Base-by-base conservation (phyloP, 2,113 vertebrate genomes). In the Nicator chloris region DNA sequence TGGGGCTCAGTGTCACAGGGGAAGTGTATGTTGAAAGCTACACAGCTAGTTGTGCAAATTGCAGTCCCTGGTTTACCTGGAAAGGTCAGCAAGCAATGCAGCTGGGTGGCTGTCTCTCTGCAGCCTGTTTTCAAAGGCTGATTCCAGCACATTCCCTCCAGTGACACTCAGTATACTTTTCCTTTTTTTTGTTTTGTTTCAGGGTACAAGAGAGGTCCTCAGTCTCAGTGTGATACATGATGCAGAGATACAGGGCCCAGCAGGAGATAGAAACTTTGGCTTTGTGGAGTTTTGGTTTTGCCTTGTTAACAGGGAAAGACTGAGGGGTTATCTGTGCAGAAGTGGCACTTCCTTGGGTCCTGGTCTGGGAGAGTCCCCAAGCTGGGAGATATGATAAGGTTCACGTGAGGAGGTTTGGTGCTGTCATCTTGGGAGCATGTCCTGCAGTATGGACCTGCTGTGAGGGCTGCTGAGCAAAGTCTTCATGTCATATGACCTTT, bases 391-490 rank as follows among this genome's bases (percentile, higher is more conserved):
- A 26, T 26, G 51, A 20, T 21, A 28, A 66, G 21, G 0, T 64
- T 82, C 50, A 26, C 0, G 0, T 60, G n/a, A 60, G n/a, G 64
- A 30, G 11, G 35, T 35, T 76, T 35, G 23, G 54, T 4, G 1
- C 63, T 37, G 4, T 71, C 42, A 27, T 10, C 37, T 18, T 86
- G 42, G 70, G 37, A 79, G 21, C 3, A 2, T 47, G 6, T 73
- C 40, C 54, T 82, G 26, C n/a, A 57, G 23, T 4, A 0, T 11
- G 28, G 37, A 22, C 26, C 57, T 72, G 19, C 31, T 53, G 28
- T 27, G 57, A 82, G 44, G 33, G n/a, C 64, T 87, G 64, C 76
- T 71, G 45, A 66, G 66, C 31, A 44, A 72, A 73, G 13, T 21
- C 69, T 63, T 70, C 40, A 13, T 75, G n/a, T 26, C 20, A 22